These are phyloP conservation scores for Erannis defoliaria DNA, from an alignment of 2,888 invertebrate genomes.

Conservation along the genomic window DNA sequence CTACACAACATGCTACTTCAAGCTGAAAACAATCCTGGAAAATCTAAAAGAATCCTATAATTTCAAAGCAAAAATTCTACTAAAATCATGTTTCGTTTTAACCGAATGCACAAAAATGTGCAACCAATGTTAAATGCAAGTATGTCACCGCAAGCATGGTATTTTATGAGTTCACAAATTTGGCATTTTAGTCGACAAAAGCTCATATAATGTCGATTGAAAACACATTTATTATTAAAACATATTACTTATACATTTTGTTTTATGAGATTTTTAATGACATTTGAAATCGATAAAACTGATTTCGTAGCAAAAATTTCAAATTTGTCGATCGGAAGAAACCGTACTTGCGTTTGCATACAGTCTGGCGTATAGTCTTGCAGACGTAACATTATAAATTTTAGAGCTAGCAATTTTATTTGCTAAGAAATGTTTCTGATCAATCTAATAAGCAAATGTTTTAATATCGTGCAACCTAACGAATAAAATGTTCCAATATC, in stretches of 20 bases:
- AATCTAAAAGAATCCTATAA: neutral
- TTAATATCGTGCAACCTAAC: constrained; percentile 1
- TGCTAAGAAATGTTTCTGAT: neutral
- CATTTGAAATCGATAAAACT: too few relatives aligned
- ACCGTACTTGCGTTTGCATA: too few relatives aligned
- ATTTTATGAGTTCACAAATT: too few relatives aligned
- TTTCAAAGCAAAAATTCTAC: neutral
- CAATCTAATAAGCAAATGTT: neutral
- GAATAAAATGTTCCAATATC: neutral
- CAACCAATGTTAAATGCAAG: neutral
- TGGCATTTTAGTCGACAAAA: too few relatives aligned
- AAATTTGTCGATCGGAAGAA: too few relatives aligned
- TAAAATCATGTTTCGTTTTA: neutral
- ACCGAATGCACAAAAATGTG: neutral
- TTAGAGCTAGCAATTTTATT: neutral
- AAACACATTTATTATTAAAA: too few relatives aligned
- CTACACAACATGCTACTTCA: constrained; percentile 10
- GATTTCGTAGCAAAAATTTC: too few relatives aligned
- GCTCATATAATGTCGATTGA: too few relatives aligned
- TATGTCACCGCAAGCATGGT: neutral
- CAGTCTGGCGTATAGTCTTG: too few relatives aligned
- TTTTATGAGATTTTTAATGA: too few relatives aligned
- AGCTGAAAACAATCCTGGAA: neutral
- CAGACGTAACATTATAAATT: neutral
- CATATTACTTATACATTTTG: too few relatives aligned